Percentiles rank a stretch among this genome's conserved stretches.
These are phyloP conservation scores for Hippocampus kuda DNA, from an alignment of 2,797 vertebrate genomes.

Conservation along the genomic window DNA sequence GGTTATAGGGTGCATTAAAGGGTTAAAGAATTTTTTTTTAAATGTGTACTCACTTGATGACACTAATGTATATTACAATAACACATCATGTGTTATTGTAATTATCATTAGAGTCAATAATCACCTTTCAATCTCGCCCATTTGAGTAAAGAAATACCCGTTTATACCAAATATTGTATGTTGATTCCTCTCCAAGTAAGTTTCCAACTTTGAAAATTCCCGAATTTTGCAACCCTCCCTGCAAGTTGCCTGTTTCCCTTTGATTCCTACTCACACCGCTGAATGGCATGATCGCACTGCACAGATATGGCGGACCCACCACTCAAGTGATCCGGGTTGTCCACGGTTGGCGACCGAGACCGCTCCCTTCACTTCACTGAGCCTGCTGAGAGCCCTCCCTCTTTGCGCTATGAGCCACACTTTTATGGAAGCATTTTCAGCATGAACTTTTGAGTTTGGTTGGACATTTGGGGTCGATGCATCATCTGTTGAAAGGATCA, in stretches of 20 bases:
- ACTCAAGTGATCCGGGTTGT: constrained; percentile 41
- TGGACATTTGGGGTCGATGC: constrained; percentile 23
- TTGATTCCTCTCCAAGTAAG: background rate
- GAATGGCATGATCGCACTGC: constrained; percentile 68
- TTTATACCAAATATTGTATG: background rate
- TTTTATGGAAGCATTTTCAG: constrained; percentile 40
- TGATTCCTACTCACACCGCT: constrained; percentile 49
- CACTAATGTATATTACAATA: too few relatives aligned
- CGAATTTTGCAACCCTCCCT: constrained; percentile 21
- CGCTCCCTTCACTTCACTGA: constrained; percentile 60
- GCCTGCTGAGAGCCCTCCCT: constrained; percentile 48
- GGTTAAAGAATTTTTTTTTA: too few relatives aligned
- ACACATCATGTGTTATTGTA: too few relatives aligned
- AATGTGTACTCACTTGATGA: too few relatives aligned
- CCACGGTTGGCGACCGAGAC: constrained; percentile 52
- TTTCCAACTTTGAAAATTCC: constrained; percentile 1
- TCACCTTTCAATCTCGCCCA: background rate
- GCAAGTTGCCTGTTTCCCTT: constrained; percentile 50
- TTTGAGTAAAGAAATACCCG: background rate
- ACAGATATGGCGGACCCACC: constrained; percentile 51
- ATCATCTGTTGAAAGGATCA: background rate
- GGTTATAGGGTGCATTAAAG: too few relatives aligned
- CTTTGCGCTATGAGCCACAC: constrained; percentile 40
- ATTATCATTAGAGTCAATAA: background rate
- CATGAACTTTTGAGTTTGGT: constrained; percentile 45